Base-by-base conservation (phyloP, 2,888 invertebrate genomes). In the Chelonus formosanus region DNA sequence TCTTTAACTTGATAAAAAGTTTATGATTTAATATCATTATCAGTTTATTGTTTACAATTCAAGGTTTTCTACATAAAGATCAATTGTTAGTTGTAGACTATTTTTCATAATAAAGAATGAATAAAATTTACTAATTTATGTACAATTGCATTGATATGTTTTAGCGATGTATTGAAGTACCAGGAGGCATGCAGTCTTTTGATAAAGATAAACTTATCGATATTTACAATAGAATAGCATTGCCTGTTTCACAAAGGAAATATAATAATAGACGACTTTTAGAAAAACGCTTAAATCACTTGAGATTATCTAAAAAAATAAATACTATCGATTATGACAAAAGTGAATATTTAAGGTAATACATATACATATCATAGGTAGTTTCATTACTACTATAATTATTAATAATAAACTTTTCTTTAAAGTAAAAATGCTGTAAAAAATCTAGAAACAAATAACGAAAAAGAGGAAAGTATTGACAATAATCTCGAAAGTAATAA, bases 241-340 rank as follows among this genome's bases (percentile, higher is more conserved):
- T 82, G 65, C 83, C 82, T 0, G 65, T 81, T 57, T 79, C 82
- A 3, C 82, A 79, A 68, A 74, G 82, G 61, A 70, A 66, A 58
- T 72, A 63, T 47, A 68, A 71, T 54, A 57, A 73, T 7, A 35
- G 67, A 3, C 70, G 68, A 61, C 36, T 62, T 60, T 68, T 78
- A 61, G 75, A 75, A 2, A 74, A 69, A 58, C 75, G 70, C 64
- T 69, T 78, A 53, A 70, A 65, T 47, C 65, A 70, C 43, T 69
- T 76, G 3, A 69, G 76, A 70, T 35, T 63, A 7, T 67, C 67
- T 6, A 73, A 67, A 44, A 70, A 65, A 10, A 70, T 76, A 52
- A 58, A 73, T 31, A 55, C 67, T 10, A 73, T 70, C 53, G 70
- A 43, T 65, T 55, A 47, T 63, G 68, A 65, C 48, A 62, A 65